Evolutionary conservation across 2,888 invertebrate species (phyloP).

Genomic region (Drosophila neutralis): DNA sequence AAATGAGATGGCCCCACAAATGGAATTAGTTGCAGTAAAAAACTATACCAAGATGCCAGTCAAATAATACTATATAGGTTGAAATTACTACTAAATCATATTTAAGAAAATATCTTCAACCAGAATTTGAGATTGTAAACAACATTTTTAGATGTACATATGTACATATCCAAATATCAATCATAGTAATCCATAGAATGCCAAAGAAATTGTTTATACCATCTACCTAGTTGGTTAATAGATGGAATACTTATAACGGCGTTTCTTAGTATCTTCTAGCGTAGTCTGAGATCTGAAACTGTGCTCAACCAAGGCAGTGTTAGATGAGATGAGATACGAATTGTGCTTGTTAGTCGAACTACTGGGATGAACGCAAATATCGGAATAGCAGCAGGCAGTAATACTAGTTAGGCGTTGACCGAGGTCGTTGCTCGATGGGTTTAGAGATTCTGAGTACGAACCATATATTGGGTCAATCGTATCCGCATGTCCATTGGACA

Average conservation of each 20-base stretch:
- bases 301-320: conserved; percentile 76
- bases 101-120: not conserved
- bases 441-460: conserved; percentile 63
- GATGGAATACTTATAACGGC: conserved; percentile 82
- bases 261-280: conserved; percentile 59
- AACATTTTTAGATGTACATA: not conserved
- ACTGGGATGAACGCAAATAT: conserved; percentile 60
- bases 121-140: not conserved
- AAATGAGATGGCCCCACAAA: conserved; percentile 4
- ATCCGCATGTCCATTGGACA: conserved; percentile 66
- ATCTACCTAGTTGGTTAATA: conserved; percentile 55
- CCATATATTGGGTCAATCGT: conserved; percentile 77
- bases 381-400: conserved; percentile 62
- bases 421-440: conserved; percentile 33
- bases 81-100: not conserved
- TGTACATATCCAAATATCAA: not conserved
- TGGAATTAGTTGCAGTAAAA: not conserved
- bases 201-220: not conserved
- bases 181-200: not conserved
- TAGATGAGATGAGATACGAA: conserved; percentile 46
- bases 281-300: conserved; percentile 52
- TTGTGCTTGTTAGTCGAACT: conserved; percentile 65
- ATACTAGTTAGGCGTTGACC: conserved; percentile 59
- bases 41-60: not conserved
- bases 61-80: not conserved